These are phyloP conservation scores for Psophia crepitans DNA, from an alignment of 2,113 vertebrate species.

Conservation along the genomic window DNA sequence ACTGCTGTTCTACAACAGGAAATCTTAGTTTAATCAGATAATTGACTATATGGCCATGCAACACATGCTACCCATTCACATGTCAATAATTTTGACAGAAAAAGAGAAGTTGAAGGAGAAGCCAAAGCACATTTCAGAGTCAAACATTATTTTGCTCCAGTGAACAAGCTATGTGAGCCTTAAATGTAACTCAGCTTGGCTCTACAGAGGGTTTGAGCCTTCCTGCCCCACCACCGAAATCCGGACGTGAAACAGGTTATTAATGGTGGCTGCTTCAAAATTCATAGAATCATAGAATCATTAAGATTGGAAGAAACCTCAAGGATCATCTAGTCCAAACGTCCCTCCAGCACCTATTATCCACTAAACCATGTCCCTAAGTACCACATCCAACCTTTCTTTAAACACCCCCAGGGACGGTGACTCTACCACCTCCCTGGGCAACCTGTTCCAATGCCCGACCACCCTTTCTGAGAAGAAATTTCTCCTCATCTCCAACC, in stretches of 20 bases:
- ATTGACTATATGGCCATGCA: background rate
- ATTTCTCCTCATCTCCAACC: no score
- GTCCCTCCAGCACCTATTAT: no score
- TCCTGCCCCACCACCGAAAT: background rate
- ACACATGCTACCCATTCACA: background rate
- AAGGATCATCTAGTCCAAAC: no score
- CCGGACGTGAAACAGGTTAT: background rate
- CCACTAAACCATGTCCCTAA: no score
- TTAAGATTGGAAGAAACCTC: no score
- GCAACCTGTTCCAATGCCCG: no score
- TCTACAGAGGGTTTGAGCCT: background rate
- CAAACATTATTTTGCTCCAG: background rate
- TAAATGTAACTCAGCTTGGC: background rate
- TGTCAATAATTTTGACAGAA: background rate
- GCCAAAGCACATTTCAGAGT: background rate
- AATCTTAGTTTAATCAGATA: background rate
- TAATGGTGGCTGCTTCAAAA: background rate
- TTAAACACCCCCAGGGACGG: no score
- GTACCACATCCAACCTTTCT: no score
- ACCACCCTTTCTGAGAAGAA: no score
- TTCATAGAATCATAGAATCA: no score
- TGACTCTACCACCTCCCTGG: no score
- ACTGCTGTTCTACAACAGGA: background rate
- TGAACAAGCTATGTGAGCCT: background rate
- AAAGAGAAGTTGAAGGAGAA: no score